A percentile compares a stretch with the other conserved stretches of the same genome.
Evolutionary conservation across 2,888 invertebrate genomes (phyloP).

Genomic region (Exocentrus adspersus): DNA sequence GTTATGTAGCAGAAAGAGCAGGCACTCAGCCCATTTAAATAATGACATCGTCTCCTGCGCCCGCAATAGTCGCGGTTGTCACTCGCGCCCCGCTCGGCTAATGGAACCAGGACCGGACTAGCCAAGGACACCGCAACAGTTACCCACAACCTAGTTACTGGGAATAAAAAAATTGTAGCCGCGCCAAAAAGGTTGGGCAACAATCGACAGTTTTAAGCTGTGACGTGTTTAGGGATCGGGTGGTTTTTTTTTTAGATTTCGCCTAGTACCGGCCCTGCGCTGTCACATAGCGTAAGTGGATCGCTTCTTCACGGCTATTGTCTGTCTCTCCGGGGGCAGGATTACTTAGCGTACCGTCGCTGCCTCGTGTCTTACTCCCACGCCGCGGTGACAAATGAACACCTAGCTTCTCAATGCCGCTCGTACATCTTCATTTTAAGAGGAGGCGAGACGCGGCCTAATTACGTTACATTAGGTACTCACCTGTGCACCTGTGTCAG

Average conservation of each 20-base stretch:
- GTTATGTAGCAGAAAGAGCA: conserved; percentile 11
- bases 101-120: conserved; percentile 23
- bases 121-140: no score
- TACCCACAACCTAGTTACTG: no score
- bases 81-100: conserved; percentile 33
- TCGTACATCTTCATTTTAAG: not conserved
- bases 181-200: no score
- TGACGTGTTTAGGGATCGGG: no score
- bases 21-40: conserved; percentile 56
- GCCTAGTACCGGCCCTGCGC: conserved; percentile 38
- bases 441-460: not conserved
- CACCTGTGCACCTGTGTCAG: no score
- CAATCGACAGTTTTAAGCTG: no score
- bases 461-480: no score
- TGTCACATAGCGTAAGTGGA: conserved; percentile 59
- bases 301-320: conserved; percentile 58
- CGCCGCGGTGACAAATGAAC: conserved; percentile 60
- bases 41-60: conserved; percentile 50
- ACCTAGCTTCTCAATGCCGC: conserved; percentile 57
- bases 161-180: no score
- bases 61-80: conserved; percentile 47
- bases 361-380: conserved; percentile 51
- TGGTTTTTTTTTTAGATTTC: no score
- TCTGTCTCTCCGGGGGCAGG: conserved; percentile 50
- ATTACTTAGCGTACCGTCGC: conserved; percentile 49